Percentiles rank a stretch among this genome's conserved stretches.
These are phyloP conservation scores for Phorcus lineatus DNA, from an alignment of 2,888 invertebrate genomes.

Conservation along the genomic window DNA sequence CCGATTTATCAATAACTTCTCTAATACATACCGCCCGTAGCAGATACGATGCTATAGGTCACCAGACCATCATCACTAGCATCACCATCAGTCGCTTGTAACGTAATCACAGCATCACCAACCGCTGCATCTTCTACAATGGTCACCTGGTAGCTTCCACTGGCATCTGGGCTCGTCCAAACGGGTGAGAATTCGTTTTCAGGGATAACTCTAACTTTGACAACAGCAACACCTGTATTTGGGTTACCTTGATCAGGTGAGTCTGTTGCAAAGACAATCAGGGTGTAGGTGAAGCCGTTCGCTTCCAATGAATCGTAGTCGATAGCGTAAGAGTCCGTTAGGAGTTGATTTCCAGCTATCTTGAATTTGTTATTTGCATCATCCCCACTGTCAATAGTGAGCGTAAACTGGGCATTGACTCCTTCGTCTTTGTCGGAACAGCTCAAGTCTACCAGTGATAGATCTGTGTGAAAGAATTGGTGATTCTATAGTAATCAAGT, in stretches of 20 bases:
- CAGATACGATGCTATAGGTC: neutral
- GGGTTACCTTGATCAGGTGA: neutral
- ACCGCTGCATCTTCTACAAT: neutral
- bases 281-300: neutral
- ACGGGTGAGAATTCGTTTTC: neutral
- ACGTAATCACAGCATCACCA: neutral
- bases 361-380: neutral
- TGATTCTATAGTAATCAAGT: too few relatives aligned
- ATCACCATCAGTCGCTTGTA: constrained; percentile 4
- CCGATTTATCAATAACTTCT: too few relatives aligned
- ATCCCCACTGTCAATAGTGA: neutral
- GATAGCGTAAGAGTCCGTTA: neutral
- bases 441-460: neutral
- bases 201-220: neutral
- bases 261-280: constrained; percentile 7
- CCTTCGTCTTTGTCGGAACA: neutral
- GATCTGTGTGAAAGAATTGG: neutral
- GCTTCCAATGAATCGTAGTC: neutral
- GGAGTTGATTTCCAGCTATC: neutral
- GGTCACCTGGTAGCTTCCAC: neutral
- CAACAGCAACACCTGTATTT: constrained; percentile 1
- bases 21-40: neutral
- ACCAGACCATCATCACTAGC: constrained; percentile 3
- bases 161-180: neutral
- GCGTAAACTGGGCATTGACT: neutral